Evolutionary conservation across 2,797 vertebrate genomes (phyloP).

Genomic region (Caiman crocodilus): DNA sequence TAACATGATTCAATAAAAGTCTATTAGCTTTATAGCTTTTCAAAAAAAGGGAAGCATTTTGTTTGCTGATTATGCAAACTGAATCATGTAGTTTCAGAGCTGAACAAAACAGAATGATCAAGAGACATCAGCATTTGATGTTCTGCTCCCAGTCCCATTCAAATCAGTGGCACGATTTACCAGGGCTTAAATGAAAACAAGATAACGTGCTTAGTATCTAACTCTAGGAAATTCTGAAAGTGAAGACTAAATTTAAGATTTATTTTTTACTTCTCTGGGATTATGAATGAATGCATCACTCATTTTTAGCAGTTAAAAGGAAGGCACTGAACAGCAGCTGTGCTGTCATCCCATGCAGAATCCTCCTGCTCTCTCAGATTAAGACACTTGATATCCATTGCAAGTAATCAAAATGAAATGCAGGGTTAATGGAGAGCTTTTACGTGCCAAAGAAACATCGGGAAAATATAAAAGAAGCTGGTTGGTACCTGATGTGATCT

Average conservation of each 20-base stretch:
- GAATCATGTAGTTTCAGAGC: neutral
- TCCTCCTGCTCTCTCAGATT: slow-evolving; percentile 66
- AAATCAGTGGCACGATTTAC: slow-evolving; percentile 10
- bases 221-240: neutral
- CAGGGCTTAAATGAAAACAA: neutral
- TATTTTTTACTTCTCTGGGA: slow-evolving; percentile 11
- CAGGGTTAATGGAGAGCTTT: slow-evolving; percentile 79
- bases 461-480: slow-evolving; percentile 80
- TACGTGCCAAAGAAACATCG: slow-evolving; percentile 80
- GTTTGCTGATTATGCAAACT: neutral
- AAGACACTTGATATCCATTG: slow-evolving; percentile 81
- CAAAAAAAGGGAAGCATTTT: neutral
- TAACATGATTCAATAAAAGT: neutral
- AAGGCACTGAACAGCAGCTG: slow-evolving; percentile 6
- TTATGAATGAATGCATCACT: neutral
- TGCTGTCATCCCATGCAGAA: slow-evolving; percentile 64
- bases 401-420: slow-evolving; percentile 80
- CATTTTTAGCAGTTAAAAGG: neutral
- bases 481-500: slow-evolving; percentile 88
- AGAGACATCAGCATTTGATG: slow-evolving; percentile 64
- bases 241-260: neutral
- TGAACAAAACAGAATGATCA: neutral
- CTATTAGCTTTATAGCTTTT: neutral
- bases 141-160: neutral
- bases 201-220: neutral